These are phyloP conservation scores for Apoderus coryli DNA, from an alignment of 2,888 invertebrate species.

Conservation along the genomic window DNA sequence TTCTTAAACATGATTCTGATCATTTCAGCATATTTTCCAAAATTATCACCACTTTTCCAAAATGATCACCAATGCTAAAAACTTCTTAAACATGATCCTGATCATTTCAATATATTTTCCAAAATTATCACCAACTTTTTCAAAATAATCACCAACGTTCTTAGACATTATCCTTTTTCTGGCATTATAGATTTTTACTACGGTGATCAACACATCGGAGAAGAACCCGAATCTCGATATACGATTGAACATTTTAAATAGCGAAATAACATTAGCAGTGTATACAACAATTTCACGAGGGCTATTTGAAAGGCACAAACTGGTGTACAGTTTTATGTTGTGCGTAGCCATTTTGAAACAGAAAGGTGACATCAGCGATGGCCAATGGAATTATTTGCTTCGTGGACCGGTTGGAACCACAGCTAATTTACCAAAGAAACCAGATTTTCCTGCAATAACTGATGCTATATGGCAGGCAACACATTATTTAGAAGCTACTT, in stretches of 20 bases:
- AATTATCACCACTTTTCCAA: no score
- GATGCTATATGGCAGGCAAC: constrained; percentile 56
- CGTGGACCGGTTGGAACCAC: constrained; percentile 52
- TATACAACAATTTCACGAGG: constrained; percentile 83
- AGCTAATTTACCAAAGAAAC: constrained; percentile 39
- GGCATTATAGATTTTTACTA: constrained; percentile 53
- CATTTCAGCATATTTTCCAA: no score
- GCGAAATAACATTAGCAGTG: constrained; percentile 66
- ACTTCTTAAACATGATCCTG: no score
- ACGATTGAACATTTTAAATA: constrained; percentile 53
- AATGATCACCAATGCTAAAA: no score
- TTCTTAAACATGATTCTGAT: no score
- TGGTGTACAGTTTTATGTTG: constrained; percentile 75
- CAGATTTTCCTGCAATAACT: constrained; percentile 42
- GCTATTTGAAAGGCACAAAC: constrained; percentile 79
- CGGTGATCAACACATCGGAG: constrained; percentile 64
- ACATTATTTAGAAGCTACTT: constrained; percentile 45
- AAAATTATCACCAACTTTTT: no score
- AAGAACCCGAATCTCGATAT: constrained; percentile 45
- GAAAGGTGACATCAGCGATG: constrained; percentile 40
- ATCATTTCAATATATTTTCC: no score
- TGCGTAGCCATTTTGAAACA: constrained; percentile 61
- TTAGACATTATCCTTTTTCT: no score
- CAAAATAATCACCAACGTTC: no score
- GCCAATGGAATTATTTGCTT: constrained; percentile 66